These are phyloP conservation scores for Tetraodon nigroviridis DNA, from an alignment of 2,113 vertebrate species.

Conservation along the genomic window DNA sequence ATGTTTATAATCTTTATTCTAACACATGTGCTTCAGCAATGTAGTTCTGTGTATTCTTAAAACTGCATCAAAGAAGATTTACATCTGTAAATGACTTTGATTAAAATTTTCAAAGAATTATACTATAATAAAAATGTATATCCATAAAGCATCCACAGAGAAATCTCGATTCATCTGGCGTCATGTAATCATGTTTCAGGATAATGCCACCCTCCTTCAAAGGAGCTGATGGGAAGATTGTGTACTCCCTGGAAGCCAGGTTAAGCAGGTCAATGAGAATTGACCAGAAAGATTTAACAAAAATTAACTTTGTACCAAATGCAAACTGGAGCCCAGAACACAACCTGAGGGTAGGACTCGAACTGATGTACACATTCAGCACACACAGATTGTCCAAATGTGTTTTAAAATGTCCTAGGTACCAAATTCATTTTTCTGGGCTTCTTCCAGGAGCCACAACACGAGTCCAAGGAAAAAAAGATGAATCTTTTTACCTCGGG, in stretches of 20 bases:
- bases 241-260: slow-evolving; percentile 59
- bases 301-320: slow-evolving; percentile 56
- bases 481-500: slow-evolving; percentile 63
- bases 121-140: too few species aligned
- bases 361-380: neutral
- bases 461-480: slow-evolving; percentile 62
- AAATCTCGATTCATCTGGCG: neutral
- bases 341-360: slow-evolving; percentile 51
- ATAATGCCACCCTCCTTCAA: slow-evolving; percentile 61
- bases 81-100: too few species aligned
- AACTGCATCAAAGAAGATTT: too few species aligned
- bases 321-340: neutral
- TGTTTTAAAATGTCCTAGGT: neutral
- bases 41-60: too few species aligned
- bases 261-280: slow-evolving; percentile 65
- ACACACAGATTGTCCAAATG: neutral
- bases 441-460: slow-evolving; percentile 59
- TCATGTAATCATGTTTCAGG: slow-evolving; percentile 49
- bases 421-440: neutral
- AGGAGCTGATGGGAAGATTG: slow-evolving; percentile 53
- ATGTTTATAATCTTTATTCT: slow-evolving; percentile 28
- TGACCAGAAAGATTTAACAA: slow-evolving; percentile 36
- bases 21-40: too few species aligned
- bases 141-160: neutral
- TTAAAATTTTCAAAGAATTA: too few species aligned